Evolutionary conservation across 2,797 vertebrate genomes (phyloP).

Genomic region (Percopsis omiscomaycus): DNA sequence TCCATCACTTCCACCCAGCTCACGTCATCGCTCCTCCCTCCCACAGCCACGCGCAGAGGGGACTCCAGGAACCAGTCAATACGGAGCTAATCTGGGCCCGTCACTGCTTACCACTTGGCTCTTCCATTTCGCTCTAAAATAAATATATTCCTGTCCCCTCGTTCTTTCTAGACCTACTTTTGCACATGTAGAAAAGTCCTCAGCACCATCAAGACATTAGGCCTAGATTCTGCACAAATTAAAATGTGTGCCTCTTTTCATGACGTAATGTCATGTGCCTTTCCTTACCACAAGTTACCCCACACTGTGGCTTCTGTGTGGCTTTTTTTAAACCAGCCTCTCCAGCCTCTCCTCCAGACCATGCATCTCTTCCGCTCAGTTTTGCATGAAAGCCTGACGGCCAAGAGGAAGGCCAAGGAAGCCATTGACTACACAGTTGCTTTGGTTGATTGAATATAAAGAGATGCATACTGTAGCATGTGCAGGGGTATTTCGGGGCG

Average conservation of each 20-base stretch:
- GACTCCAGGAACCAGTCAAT: constrained; percentile 44
- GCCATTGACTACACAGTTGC: too few relatives aligned
- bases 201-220: constrained; percentile 12
- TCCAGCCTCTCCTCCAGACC: too few relatives aligned
- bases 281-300: background rate
- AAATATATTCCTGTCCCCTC: constrained; percentile 8
- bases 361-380: too few relatives aligned
- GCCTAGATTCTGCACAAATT: constrained; percentile 19
- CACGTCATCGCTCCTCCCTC: constrained; percentile 48
- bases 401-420: too few relatives aligned
- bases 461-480: too few relatives aligned
- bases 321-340: too few relatives aligned
- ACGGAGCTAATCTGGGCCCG: constrained; percentile 48
- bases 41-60: constrained; percentile 31
- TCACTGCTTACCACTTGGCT: constrained; percentile 31
- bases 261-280: constrained; percentile 19
- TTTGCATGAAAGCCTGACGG: too few relatives aligned
- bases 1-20: constrained; percentile 47
- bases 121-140: constrained; percentile 13
- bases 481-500: too few relatives aligned
- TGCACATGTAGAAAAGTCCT: constrained; percentile 14
- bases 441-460: too few relatives aligned
- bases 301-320: too few relatives aligned
- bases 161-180: constrained; percentile 14
- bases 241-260: constrained; percentile 26